These are phyloP conservation scores for Chromobotia macracanthus DNA, from an alignment of 2,797 vertebrate genomes.

Conservation along the genomic window DNA sequence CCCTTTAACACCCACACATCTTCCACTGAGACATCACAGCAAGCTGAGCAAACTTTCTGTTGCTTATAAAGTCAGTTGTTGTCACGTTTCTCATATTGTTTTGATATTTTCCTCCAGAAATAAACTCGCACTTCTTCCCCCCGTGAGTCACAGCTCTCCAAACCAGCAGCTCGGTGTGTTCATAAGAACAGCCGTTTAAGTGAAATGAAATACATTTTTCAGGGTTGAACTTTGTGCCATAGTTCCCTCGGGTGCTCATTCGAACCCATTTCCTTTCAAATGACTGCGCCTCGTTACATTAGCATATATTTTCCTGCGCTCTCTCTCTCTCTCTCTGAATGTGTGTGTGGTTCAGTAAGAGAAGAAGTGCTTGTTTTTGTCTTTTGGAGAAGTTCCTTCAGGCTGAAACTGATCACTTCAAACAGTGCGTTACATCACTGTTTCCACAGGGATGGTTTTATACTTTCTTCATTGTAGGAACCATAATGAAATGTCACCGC, in stretches of 20 bases:
- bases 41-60: slow-evolving; percentile 18
- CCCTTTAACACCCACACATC: not conserved
- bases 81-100: slow-evolving; percentile 53
- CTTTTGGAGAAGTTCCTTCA: slow-evolving; percentile 40
- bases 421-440: slow-evolving; percentile 30
- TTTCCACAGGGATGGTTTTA: slow-evolving; percentile 10
- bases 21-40: slow-evolving; percentile 5
- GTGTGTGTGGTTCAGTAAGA: too few relatives aligned
- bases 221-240: slow-evolving; percentile 74
- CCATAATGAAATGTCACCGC: not conserved
- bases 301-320: slow-evolving; percentile 76
- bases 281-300: slow-evolving; percentile 75
- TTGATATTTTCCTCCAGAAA: slow-evolving; percentile 58
- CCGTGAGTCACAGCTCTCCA: slow-evolving; percentile 24
- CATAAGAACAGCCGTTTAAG: slow-evolving; percentile 56
- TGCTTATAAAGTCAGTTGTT: slow-evolving; percentile 9
- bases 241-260: slow-evolving; percentile 73
- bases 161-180: slow-evolving; percentile 62
- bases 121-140: slow-evolving; percentile 58
- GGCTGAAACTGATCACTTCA: slow-evolving; percentile 47
- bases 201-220: slow-evolving; percentile 75
- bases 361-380: slow-evolving; percentile 53
- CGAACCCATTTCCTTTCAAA: slow-evolving; percentile 79
- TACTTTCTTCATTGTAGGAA: slow-evolving; percentile 1
- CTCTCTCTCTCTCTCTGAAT: slow-evolving; percentile 48